Conservation (phyloP, 2,113 vertebrate genomes). For the Laterallus jamaicensis region DNA sequence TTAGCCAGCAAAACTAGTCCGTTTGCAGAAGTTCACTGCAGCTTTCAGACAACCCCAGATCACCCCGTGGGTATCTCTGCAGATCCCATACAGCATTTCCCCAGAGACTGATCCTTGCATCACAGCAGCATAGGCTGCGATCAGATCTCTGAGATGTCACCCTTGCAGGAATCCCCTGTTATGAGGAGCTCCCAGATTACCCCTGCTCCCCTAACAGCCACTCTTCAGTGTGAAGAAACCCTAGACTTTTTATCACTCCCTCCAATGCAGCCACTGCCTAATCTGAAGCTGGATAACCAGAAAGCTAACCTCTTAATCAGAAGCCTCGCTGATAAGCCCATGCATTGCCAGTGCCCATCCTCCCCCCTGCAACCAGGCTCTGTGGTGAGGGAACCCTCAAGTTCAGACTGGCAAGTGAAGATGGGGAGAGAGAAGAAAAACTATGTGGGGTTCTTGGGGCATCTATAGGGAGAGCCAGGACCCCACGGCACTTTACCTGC, state of each 20-base stretch:
- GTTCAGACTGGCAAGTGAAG: neutral
- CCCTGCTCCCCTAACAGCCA: neutral
- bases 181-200: neutral
- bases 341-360: neutral
- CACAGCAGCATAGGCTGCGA: accelerated
- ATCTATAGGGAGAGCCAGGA: neutral
- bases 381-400: neutral
- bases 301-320: neutral
- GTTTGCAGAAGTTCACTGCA: neutral
- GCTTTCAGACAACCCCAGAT: neutral
- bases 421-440: neutral
- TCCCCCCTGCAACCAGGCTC: neutral
- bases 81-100: neutral
- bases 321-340: neutral
- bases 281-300: neutral
- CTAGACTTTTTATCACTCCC: conserved; percentile 1
- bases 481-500: neutral
- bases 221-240: neutral
- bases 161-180: neutral
- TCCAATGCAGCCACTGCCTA: neutral
- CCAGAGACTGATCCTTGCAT: neutral
- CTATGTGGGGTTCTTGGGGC: neutral
- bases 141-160: neutral
- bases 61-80: neutral
- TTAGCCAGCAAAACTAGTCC: neutral